Base-by-base conservation (phyloP, 2,888 invertebrate species). In the Amblyteles armatorius region DNA sequence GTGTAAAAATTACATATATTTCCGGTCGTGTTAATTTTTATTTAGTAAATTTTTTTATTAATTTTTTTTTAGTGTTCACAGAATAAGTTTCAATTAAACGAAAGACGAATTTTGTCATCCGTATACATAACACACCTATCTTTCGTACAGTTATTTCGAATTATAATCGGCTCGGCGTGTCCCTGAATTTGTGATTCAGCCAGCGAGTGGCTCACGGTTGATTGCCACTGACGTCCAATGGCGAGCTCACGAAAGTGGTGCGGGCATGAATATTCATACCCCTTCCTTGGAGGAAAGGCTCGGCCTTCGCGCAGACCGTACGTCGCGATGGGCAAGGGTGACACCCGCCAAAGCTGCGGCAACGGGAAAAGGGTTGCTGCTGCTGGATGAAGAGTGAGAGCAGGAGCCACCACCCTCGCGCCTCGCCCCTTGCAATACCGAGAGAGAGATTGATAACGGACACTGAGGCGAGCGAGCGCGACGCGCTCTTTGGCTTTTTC, bases 261-360 rank as follows among this genome's bases (percentile, higher is more conserved):
- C 88, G 88, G 83, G 90, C 92, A 93, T 93, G 93, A 93, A 93
- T 93, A 93, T 93, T 93, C 93, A 93, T 93, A 89, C 89, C 88
- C 91, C 90, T 91, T 91, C 90, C 91, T 92, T 91, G 91, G 91
- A 91, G 83, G 82, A 80, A 91, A 91, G 90, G 89, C 88, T 88
- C 86, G 86, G 88, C 88, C 88, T 87, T 85, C 82, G 87, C 84
- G 83, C 82, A 87, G 88, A 82, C 83, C 85, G 79, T 82, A 77
- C 78, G 83, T 85, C 68, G 85, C 83, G 84, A 86, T 72, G 80
- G 83, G 71, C 74, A 84, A 82, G 81, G 85, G 80, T 83, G 79
- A 79, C 82, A 79, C 80, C 82, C 73, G 82, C 71, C 73, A 79
- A 85, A 82, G 87, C 77, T 65, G 79, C 68, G 68, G 68, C 65